Evolutionary conservation across 2,888 invertebrate genomes (phyloP), one percentile per base, ranked within the genome.

Genomic region (Andrena praecox): DNA sequence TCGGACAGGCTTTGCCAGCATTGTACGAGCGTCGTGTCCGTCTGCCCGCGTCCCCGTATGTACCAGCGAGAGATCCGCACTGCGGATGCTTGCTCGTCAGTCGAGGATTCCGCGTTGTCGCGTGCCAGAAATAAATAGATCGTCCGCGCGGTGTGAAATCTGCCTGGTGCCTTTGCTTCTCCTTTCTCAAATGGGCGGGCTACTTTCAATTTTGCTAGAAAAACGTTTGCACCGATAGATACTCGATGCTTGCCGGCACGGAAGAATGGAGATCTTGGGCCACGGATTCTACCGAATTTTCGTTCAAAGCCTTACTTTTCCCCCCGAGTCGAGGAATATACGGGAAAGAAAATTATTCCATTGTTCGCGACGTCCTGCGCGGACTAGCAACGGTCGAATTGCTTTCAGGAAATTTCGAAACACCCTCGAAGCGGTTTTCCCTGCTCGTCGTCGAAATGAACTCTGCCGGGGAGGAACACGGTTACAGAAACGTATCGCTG

Each of bases 51-150:
- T 56, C 56, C 42, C 10, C 35, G 42, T 12, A 52, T 52, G 10
- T 64, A n/a, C 48, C 59, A 24, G 16, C 24, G n/a, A 27, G 27
- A 54, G 42, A 69, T 81, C 81, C 69, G 81, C 81, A 81, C 31
- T 81, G 81, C 80, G 75, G 75, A 82, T 75, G 70, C 35, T 20
- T 52, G 48, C 48, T 16, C 33, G 50, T 42, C 24, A 24, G 27
- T 27, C 8, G 63, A 24, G 24, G 48, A 48, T 69, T 29, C 59
- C 20, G 7, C 50, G 0, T 31, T 48, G 52, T 70, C 70, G 24
- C 67, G 50, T 74, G 74, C 63, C 79, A 52, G 56, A 79, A 79
- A 69, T 74, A 78, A 72, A 68, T 68, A 59, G 62, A 72, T 76
- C 59, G 54, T 31, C 5, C 42, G 16, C 42, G 42, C 16, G 42